These are phyloP conservation scores for Mystacides longicornis DNA, from an alignment of 2,888 invertebrate species.

Conservation along the genomic window DNA sequence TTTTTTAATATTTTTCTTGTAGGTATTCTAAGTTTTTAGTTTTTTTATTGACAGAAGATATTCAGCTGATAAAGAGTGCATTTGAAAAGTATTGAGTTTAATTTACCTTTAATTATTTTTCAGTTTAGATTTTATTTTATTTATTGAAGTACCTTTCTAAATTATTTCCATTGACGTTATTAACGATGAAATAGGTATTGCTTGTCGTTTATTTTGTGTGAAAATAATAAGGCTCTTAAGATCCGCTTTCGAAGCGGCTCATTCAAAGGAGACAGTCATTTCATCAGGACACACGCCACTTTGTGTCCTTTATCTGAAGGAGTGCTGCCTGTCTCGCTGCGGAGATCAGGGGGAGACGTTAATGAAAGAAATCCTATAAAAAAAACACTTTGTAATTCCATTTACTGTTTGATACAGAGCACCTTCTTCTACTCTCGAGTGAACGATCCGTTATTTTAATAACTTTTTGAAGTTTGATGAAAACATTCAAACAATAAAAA, in stretches of 20 bases:
- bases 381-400: conserved; percentile 1
- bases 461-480: no score
- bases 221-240: background rate
- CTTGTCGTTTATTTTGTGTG: background rate
- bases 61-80: no score
- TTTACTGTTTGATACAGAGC: no score
- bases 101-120: background rate
- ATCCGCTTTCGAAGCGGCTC: background rate
- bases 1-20: no score
- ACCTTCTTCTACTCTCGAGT: no score
- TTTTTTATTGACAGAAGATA: no score
- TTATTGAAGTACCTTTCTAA: background rate
- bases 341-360: background rate
- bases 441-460: no score
- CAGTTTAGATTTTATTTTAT: background rate
- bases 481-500: no score
- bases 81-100: no score
- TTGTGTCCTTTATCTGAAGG: conserved; percentile 4
- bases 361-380: conserved; percentile 6
- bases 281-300: conserved; percentile 1
- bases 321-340: background rate
- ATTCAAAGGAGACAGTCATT: background rate
- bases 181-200: no score
- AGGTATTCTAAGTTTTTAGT: no score
- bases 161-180: no score